These are phyloP conservation scores for Dexiosoma caninum DNA, from an alignment of 2,888 invertebrate genomes.

Conservation along the genomic window DNA sequence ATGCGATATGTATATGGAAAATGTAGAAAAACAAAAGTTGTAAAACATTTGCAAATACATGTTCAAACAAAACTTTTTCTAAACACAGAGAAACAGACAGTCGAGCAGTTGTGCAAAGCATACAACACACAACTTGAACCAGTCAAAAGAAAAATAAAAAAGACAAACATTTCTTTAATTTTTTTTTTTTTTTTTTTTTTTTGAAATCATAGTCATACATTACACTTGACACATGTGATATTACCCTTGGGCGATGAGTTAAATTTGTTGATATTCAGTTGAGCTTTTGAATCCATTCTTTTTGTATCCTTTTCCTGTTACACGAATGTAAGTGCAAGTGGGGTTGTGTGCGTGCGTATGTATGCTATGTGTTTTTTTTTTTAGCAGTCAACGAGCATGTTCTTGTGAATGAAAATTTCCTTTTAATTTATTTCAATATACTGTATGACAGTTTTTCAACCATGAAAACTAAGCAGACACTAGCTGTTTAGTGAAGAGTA, in stretches of 20 bases:
- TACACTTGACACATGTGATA: constrained; percentile 55
- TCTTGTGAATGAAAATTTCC: not conserved
- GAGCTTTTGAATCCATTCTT: not conserved
- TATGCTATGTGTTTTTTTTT: too few species aligned
- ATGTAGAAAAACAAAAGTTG: not conserved
- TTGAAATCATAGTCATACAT: constrained; percentile 20
- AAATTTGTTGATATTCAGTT: constrained; percentile 26
- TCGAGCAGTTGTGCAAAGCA: not conserved
- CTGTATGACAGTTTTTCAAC: not conserved
- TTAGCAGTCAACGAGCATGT: not conserved
- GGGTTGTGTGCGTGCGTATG: not conserved
- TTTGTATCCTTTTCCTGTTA: not conserved
- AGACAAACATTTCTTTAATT: not conserved
- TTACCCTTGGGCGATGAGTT: constrained; percentile 49
- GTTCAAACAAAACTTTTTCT: not conserved
- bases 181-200: not conserved
- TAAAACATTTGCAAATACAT: constrained; percentile 9
- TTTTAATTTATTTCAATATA: not conserved
- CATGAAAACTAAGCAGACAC: constrained; percentile 17
- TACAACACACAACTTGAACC: not conserved
- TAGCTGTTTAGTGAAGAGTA: constrained; percentile 9
- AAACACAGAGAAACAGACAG: not conserved
- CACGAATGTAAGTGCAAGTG: not conserved
- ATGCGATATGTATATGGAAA: not conserved
- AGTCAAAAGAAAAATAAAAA: too few species aligned